Evolutionary conservation across 1,140 invertebrate genomes (phyloP).

Genomic region (Papilio dardanus): DNA sequence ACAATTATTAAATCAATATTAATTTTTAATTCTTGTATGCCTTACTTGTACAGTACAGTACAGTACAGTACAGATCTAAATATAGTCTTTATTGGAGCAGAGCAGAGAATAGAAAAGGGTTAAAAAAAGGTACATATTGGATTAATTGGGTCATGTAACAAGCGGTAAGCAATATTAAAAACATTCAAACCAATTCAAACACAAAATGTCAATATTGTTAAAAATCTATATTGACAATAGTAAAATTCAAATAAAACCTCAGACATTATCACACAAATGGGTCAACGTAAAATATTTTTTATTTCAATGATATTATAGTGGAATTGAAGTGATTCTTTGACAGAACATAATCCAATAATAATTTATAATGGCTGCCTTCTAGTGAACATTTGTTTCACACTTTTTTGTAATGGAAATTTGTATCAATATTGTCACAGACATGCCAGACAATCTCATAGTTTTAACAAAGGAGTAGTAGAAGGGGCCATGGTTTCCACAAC

Average conservation of each 20-base stretch:
- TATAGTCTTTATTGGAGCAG: no score
- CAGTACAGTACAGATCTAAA: no score
- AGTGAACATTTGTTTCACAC: no score
- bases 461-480: no score
- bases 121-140: neutral
- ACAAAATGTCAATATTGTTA: neutral
- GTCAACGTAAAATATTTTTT: neutral
- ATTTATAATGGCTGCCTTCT: no score
- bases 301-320: neutral
- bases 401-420: neutral
- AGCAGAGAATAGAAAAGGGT: neutral
- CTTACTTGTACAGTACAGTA: no score
- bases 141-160: neutral
- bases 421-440: no score
- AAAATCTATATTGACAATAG: neutral
- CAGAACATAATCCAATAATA: neutral
- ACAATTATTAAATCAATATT: no score
- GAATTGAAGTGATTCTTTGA: neutral
- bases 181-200: neutral
- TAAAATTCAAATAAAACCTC: no score
- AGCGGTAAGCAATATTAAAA: neutral
- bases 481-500: no score
- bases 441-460: neutral
- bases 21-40: no score
- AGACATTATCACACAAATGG: neutral